phyloP scores from a whole-genome alignment of 2,888 invertebrate species.

The Cinara cedri region DNA sequence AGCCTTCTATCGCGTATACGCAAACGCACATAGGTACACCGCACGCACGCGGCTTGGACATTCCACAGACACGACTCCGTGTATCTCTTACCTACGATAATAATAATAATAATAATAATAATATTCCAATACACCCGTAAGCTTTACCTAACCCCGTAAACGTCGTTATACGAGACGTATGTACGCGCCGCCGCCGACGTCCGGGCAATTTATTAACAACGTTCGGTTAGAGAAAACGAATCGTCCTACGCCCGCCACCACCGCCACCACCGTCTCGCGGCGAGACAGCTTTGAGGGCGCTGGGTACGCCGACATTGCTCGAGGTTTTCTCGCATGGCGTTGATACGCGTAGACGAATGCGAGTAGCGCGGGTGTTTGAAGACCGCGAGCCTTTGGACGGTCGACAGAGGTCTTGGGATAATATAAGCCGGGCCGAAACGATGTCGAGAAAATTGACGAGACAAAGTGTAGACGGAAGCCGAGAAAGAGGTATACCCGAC shows the following conservation, averaged over 20 bases:
- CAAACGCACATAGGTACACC: neutral
- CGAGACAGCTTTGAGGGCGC: too few species aligned
- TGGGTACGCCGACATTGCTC: too few species aligned
- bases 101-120: neutral
- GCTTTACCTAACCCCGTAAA: neutral
- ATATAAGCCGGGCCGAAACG: too few species aligned
- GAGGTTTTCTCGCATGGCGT: too few species aligned
- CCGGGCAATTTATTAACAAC: neutral
- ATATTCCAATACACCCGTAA: conserved; percentile 24
- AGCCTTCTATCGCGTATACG: conserved; percentile 3
- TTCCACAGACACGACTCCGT: conserved; percentile 29
- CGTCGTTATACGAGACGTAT: neutral
- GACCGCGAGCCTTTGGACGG: too few species aligned
- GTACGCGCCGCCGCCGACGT: neutral
- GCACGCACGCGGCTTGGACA: conserved; percentile 21
- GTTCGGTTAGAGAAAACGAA: conserved; percentile 4
- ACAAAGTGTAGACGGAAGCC: too few species aligned
- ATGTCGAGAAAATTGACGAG: too few species aligned
- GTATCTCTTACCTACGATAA: neutral
- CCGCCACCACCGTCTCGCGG: neutral
- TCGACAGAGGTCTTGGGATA: too few species aligned
- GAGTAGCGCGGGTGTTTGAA: too few species aligned
- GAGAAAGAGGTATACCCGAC: too few species aligned
- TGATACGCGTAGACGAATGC: too few species aligned
- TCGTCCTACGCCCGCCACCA: conserved; percentile 23